Conservation (phyloP, 2,113 vertebrate species). For the Sitta europaea region DNA sequence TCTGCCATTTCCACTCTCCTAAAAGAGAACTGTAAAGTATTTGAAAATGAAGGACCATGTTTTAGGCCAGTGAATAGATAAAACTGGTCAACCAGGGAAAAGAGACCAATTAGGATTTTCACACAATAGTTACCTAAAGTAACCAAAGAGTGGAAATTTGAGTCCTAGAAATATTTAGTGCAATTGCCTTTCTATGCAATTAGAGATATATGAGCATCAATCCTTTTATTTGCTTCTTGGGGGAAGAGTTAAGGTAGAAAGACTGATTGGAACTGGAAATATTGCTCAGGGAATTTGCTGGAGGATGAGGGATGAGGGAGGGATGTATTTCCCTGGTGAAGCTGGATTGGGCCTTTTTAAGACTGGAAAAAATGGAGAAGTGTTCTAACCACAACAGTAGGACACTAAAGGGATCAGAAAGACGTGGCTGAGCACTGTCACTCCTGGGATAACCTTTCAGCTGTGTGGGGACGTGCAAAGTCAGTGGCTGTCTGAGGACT, state of each 20-base stretch:
- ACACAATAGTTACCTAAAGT: background rate
- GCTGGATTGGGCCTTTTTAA: background rate
- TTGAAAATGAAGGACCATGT: background rate
- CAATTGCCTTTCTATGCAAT: background rate
- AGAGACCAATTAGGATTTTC: background rate
- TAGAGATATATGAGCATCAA: background rate
- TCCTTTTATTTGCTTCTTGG: background rate
- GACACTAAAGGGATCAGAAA: background rate
- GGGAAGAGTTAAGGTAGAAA: background rate
- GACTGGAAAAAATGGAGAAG: background rate
- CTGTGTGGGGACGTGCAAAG: background rate
- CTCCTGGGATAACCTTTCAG: background rate
- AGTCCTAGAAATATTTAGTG: background rate
- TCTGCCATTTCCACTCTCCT: slow-evolving; percentile 5
- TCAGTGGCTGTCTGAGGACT: background rate
- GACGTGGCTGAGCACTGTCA: background rate
- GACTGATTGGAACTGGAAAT: background rate
- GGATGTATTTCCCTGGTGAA: background rate
- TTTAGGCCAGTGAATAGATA: background rate
- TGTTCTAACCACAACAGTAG: background rate
- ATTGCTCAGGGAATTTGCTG: background rate
- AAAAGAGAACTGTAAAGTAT: background rate
- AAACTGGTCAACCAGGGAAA: background rate
- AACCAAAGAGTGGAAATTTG: background rate
- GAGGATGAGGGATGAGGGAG: background rate